Evolutionary conservation across 2,797 vertebrate species (phyloP), one percentile per base, ranked within the genome.

Genomic region (Eulemur albifrons): DNA sequence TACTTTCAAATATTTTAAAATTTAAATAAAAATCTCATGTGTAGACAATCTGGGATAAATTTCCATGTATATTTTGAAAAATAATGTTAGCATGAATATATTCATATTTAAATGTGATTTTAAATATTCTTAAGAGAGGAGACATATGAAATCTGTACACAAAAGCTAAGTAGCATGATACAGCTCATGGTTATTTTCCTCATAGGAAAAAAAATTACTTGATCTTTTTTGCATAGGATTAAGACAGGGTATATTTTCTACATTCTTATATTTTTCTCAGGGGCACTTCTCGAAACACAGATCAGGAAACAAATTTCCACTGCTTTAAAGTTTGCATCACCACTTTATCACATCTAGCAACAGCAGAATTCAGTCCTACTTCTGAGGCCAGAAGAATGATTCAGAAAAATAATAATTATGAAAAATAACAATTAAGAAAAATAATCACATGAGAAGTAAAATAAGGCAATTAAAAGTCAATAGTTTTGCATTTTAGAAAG

Each of bases 1-100:
- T 96, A 91, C 13, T 96, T 97, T 98, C 75, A 96, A 95, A 90
- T 97, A 97, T 97, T 75, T 96, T 97, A 96, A 63, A 92, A 70
- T 86, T 81, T 97, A 98, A 98, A 98, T 96, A 92, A 98, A 98
- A 98, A 95, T 86, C 59, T 95, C 93, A 94, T 63, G 77, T 77
- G 61, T 95, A 95, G 95, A 93, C 10, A 95, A 25, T 90, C 94
- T 95, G 48, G 35, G 72, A 48, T 95, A 96, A 97, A 90, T 93
- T 95, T 96, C n/a, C 50, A 94, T 52, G 48, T 61, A 90, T 86
- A 27, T 32, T 90, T 82, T 95, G 61, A 87, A 97, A 97, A 97
- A 97, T 93, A 92, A 97, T 45, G 73, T 82, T 80, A 88, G 63
- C 79, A 94, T 95, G 96, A 97, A 90, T 89, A 88, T 57, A 93